Percentiles rank a stretch among this genome's conserved stretches.
phyloP scores from a whole-genome alignment of 1,140 invertebrate species.

The Heliconius himera region DNA sequence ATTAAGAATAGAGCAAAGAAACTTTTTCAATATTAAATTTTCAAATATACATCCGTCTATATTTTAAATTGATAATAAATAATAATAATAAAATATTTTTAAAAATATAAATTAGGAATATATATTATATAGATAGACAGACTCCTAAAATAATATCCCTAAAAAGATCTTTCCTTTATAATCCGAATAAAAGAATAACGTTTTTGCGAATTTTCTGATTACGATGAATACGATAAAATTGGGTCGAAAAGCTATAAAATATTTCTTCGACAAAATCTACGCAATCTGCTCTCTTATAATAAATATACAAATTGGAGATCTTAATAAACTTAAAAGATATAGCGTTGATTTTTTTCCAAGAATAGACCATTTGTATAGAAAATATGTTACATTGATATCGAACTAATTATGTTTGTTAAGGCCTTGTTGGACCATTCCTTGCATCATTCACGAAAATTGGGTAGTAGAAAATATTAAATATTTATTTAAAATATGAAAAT shows the following conservation, averaged over 20 bases:
- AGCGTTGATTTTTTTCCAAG: neutral
- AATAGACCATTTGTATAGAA: neutral
- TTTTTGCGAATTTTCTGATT: neutral
- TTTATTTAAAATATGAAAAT: too few species aligned
- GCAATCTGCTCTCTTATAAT: neutral
- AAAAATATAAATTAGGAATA: too few species aligned
- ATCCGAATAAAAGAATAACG: neutral
- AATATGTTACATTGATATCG: neutral
- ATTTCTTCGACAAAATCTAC: neutral
- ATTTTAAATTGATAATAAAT: too few species aligned
- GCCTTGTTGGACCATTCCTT: neutral
- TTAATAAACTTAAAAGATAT: neutral
- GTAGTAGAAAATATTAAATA: neutral
- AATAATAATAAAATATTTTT: too few species aligned
- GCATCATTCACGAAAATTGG: neutral
- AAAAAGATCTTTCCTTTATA: neutral
- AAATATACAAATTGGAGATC: constrained; percentile 7
- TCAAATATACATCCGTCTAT: too few species aligned
- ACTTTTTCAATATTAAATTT: too few species aligned
- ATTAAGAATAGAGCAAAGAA: too few species aligned
- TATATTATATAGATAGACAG: neutral
- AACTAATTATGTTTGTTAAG: neutral
- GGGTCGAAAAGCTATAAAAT: constrained; percentile 6
- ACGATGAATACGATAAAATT: neutral
- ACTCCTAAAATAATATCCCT: neutral